phyloP scores from a whole-genome alignment of 2,888 invertebrate genomes.

The Polyommatus icarus region DNA sequence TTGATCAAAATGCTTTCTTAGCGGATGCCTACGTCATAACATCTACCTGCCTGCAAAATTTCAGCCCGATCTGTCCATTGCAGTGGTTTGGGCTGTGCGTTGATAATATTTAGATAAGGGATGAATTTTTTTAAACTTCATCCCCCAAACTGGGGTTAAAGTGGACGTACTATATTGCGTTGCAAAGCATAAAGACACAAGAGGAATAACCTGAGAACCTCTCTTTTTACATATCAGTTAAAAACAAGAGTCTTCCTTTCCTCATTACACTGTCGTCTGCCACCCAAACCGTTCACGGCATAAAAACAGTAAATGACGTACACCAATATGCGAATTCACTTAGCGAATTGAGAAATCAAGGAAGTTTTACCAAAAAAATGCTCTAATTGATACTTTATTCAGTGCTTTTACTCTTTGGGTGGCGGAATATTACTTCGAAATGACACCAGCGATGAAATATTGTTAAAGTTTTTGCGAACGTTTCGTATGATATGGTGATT shows the following conservation, averaged over 20 bases:
- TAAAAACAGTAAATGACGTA: constrained; percentile 77
- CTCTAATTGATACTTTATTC: constrained; percentile 79
- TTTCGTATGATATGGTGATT: constrained; percentile 31
- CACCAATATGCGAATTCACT: constrained; percentile 70
- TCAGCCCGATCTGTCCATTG: no score
- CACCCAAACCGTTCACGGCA: constrained; percentile 67
- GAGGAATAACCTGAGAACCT: no score
- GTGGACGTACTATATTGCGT: no score
- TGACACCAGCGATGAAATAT: constrained; percentile 60
- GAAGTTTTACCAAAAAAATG: constrained; percentile 64
- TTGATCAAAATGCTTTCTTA: no score
- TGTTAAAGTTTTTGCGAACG: constrained; percentile 50
- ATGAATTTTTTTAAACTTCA: no score
- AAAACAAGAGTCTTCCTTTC: constrained; percentile 68
- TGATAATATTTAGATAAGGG: no score
- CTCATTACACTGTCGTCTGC: constrained; percentile 77
- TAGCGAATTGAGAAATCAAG: constrained; percentile 75
- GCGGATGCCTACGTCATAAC: no score
- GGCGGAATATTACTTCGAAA: constrained; percentile 65
- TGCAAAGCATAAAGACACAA: no score
- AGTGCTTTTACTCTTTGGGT: constrained; percentile 72
- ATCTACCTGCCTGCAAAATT: no score
- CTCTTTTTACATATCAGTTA: background rate
- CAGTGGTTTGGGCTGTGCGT: no score
- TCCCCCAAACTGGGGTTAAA: no score